Percentiles rank a stretch among this genome's conserved stretches.
These are phyloP conservation scores for Microcebus griseorufus DNA, from an alignment of 2,113 vertebrate genomes.

Conservation along the genomic window DNA sequence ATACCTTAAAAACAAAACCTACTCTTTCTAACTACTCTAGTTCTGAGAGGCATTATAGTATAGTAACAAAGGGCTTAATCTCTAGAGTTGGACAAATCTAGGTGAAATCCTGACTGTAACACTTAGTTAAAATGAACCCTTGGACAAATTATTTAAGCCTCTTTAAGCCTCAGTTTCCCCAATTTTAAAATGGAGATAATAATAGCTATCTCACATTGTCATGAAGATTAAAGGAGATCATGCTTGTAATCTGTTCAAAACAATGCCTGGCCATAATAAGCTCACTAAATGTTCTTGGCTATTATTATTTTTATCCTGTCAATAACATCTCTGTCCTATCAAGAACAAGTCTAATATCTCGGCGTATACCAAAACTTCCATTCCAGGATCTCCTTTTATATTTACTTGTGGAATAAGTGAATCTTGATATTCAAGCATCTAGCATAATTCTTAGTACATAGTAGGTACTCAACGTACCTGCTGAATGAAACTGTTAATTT, in stretches of 20 bases:
- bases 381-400: conserved; percentile 8
- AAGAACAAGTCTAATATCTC: conserved; percentile 36
- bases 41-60: conserved; percentile 16
- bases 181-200: conserved; percentile 38
- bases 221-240: conserved; percentile 42
- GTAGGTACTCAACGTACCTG: neutral
- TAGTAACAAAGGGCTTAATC: neutral
- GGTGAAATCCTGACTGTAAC: conserved; percentile 14
- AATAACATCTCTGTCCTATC: conserved; percentile 21
- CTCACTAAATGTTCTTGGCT: conserved; percentile 11
- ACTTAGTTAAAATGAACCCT: conserved; percentile 34
- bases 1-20: conserved; percentile 56
- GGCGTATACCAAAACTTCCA: neutral
- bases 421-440: conserved; percentile 33
- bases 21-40: neutral
- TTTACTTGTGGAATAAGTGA: conserved; percentile 44
- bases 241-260: conserved; percentile 48
- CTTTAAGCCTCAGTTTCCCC: conserved; percentile 39
- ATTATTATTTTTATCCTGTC: conserved; percentile 25
- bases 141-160: conserved; percentile 27
- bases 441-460: conserved; percentile 32
- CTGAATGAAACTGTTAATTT: conserved; percentile 41
- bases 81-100: conserved; percentile 38
- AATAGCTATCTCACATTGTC: neutral
- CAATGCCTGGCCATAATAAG: neutral